A percentile compares a stretch with the other conserved stretches of the same genome.
phyloP scores from a whole-genome alignment of 2,888 invertebrate genomes.

The Agonopterix arenella region DNA sequence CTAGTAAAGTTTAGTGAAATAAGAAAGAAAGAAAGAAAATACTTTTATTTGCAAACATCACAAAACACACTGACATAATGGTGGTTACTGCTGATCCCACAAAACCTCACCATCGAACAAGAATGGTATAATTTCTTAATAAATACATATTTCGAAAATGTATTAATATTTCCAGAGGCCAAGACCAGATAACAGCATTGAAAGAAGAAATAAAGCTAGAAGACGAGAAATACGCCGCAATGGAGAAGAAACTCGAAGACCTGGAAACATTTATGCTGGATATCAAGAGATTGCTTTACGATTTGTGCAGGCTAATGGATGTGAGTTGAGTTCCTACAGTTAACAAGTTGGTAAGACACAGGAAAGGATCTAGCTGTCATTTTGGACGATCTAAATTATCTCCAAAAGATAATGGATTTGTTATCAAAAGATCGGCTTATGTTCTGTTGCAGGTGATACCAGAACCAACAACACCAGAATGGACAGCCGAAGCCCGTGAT shows the following conservation, averaged over 20 bases:
- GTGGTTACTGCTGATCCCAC: too few relatives aligned
- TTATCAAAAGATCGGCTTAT: not conserved
- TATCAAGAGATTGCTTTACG: conserved; percentile 62
- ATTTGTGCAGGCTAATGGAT: conserved; percentile 60
- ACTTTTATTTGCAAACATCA: too few relatives aligned
- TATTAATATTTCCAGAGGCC: conserved; percentile 74
- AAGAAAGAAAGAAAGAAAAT: too few relatives aligned
- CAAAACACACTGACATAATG: too few relatives aligned
- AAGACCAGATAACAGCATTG: conserved; percentile 81
- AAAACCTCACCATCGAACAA: too few relatives aligned
- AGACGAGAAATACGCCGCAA: conserved; percentile 35
- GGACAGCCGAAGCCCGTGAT: conserved; percentile 64
- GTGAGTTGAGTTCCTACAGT: conserved; percentile 50
- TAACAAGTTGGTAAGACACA: too few relatives aligned
- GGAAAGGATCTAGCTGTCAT: too few relatives aligned
- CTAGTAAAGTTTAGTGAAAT: too few relatives aligned
- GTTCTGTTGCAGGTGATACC: conserved; percentile 42
- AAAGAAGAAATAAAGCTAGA: conserved; percentile 77
- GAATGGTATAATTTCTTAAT: too few relatives aligned
- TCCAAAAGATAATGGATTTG: not conserved
- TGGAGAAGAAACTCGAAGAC: conserved; percentile 49
- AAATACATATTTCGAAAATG: not conserved
- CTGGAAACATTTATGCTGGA: conserved; percentile 56
- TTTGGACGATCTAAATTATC: too few relatives aligned
- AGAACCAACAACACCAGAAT: conserved; percentile 60